Base-by-base conservation (phyloP, 2,113 vertebrate genomes). In the Psilopogon haemacephalus region DNA sequence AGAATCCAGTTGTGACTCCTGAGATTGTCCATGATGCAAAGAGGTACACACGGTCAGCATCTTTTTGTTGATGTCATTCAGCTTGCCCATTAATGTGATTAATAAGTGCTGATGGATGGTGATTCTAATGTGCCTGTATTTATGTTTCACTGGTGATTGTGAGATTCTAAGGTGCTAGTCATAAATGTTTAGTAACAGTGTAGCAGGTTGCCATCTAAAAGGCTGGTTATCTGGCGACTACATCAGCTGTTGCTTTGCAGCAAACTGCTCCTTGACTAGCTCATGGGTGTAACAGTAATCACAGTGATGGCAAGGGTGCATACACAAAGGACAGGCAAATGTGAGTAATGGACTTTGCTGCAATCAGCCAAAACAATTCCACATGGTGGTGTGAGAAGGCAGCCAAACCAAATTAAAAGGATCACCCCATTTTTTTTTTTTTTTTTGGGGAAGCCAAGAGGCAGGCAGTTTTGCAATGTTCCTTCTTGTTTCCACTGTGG, bases 281-380 rank as follows among this genome's bases (percentile, higher is more conserved):
- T 26, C 19, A 68, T 92, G 90, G 89, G 96, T 84, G 95, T 95
- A 92, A 70, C 75, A n/a, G 60, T 60, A 72, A 71, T 81, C 32
- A 62, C 33, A 42, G 44, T 7, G 18, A 86, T 95, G 2, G 18
- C 46, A 33, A 65, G 88, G 86, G 67, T 86, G 70, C 75, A 5
- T 24, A 3, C 65, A 58, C 38, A 72, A 75, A 86, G 86, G 84
- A 84, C 86, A 88, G 79, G 67, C 63, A 76, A 30, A 64, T 88
- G 94, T 97, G 96, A 97, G 93, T 95, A 94, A 96, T 92, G 24
- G 30, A 70, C 85, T 40, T 86, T 84, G 94, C 80, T 94, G 93
- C 91, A 95, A 68, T 91, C 84, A 50, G 81, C 88, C 67, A 52
- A 90, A 93, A 54, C 84, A 88, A 52, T 93, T 86, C 73, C 86